Evolutionary conservation across 2,113 vertebrate species (phyloP), one percentile per base, ranked within the genome.

Genomic region (Pongo pygmaeus): DNA sequence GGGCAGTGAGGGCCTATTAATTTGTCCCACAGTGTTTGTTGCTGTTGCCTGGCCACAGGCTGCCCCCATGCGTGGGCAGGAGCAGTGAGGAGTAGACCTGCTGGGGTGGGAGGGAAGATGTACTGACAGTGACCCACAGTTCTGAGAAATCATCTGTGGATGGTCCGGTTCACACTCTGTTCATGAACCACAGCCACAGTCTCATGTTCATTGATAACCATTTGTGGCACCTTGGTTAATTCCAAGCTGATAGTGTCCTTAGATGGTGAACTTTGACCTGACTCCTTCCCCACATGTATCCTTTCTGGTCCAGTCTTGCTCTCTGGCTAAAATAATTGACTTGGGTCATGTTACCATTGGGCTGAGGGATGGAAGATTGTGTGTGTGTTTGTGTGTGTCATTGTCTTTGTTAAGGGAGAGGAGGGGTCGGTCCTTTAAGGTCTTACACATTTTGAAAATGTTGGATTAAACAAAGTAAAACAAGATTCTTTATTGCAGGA

Each of bases 11-110:
- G 18, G 43, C 32, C 27, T 2, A 7, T 3, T 12, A 38, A 12
- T 6, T 32, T n/a, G 23, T 5, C 5, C n/a, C 38, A 9, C 0
- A 0, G 30, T 8, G 35, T 23, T 16, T 0, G 17, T 2, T 55
- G 32, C 48, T 9, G 25, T 13, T 64, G 18, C 70, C 1, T 2
- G 2, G 48, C n/a, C 10, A 1, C 5, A 30, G 84, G 78, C 43
- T 6, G 25, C 10, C 17, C n/a, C 35, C 3, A 13, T 20, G 40
- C 20, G 38, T 14, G 18, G 55, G 10, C 32, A 40, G 55, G 40
- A 61, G 64, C 12, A 13, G 17, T 0, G 32, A 9, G 48, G 11
- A 43, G 32, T 27, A 18, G 10, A 52, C 17, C 8, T 13, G 5
- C 46, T 11, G 18, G 30, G 32, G 55, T 17, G 55, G 67, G 22